Percentiles rank a stretch among this genome's conserved stretches.
Conservation (phyloP, 1,140 invertebrate species). For the Drosophila sucinea region DNA sequence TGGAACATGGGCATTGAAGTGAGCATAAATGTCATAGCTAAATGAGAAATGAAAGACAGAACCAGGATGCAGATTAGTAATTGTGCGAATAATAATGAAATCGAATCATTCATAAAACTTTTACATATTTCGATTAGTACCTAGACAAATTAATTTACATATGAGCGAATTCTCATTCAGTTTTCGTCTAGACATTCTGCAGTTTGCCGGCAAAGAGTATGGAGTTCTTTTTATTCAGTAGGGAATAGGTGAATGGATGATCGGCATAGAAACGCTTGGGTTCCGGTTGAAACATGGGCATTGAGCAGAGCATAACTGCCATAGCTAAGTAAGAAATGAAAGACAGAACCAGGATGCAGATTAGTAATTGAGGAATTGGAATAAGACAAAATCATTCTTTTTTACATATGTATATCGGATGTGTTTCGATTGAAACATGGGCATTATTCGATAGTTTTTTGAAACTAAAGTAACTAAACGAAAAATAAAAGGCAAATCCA, state of each 20-base stretch:
- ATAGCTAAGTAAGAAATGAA: constrained; percentile 36
- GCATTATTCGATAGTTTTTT: too few relatives aligned
- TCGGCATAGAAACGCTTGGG: constrained; percentile 46
- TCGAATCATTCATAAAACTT: not conserved
- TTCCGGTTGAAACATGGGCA: constrained; percentile 44
- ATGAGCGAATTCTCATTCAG: too few relatives aligned
- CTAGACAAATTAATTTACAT: too few relatives aligned
- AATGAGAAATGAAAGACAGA: constrained; percentile 30
- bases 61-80: constrained; percentile 5
- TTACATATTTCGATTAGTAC: not conserved
- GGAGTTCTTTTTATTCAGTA: constrained; percentile 20
- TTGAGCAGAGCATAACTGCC: constrained; percentile 41
- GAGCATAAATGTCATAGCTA: constrained; percentile 42
- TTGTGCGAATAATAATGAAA: not conserved
- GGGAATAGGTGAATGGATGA: constrained; percentile 57
- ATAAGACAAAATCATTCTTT: too few relatives aligned
- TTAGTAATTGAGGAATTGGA: too few relatives aligned
- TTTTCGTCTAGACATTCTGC: too few relatives aligned
- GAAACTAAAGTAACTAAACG: too few relatives aligned
- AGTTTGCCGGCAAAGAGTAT: constrained; percentile 9
- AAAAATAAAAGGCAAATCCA: too few relatives aligned
- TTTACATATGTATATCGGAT: too few relatives aligned
- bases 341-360: constrained; percentile 22
- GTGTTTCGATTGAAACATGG: too few relatives aligned
- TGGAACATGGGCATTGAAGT: constrained; percentile 52